Evolutionary conservation across 2,113 vertebrate species (phyloP), one percentile per base, ranked within the genome.

Genomic region (Aphyosemion australe): DNA sequence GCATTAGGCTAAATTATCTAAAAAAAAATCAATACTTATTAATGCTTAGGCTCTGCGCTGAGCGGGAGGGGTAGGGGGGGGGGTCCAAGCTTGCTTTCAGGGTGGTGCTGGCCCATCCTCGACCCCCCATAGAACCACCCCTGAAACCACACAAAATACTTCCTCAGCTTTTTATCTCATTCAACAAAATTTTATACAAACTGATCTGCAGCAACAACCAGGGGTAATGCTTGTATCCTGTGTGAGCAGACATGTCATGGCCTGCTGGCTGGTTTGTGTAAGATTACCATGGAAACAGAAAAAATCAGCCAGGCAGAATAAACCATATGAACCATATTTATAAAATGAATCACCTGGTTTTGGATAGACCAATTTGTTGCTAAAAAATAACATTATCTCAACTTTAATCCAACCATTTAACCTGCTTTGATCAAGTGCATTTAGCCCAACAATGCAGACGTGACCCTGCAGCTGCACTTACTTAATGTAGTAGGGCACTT

Each of bases 401-500:
- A 3, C 41, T 55, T 56, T 19, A 34, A 47, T 53, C 13, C 18
- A 55, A 34, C 11, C 18, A 50, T 21, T 41, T 57, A 48, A 59
- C 48, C 39, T 19, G 47, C 14, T 1, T 15, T 37, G 50, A 52
- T 65, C 70, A 70, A 49, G 14, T 32, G 34, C n/a, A 73, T 42
- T 56, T 21, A 63, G 14, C 65, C 32, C 11, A 3, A 65, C 15
- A 12, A 50, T 3, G 32, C 57, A 65, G 31, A 58, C 16, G 39
- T 51, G 45, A 78, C 54, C 47, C n/a, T 57, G 63, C 60, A 37
- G 57, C 53, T 78, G 26, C 55, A 91, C 97, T 98, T 91, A 99
- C 97, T 99, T 99, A 92, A 99, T 98, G 89, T 98, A 99, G 85
- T 99, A 99, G 14, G 97, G 97, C 87, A 98, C 96, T 95, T 98